Base-by-base conservation (phyloP, 2,113 vertebrate species). In the Seriola quinqueradiata region DNA sequence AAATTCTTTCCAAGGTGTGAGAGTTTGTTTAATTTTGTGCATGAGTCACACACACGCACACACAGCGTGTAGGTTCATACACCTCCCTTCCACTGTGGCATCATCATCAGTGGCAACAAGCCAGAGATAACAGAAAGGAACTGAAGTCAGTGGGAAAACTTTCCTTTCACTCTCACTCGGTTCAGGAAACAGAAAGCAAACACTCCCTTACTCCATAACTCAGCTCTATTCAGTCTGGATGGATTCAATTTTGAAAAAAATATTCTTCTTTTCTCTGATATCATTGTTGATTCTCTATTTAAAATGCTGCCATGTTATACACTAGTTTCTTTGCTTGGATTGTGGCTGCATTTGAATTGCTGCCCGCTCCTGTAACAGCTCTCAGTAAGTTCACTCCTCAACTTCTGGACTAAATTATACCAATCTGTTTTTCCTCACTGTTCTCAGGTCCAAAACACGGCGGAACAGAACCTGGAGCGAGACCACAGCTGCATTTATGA, bases 51-150 rank as follows among this genome's bases (percentile, higher is more conserved):
- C 48, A 16, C 54, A 55, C 54, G 25, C 54, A 40, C 60, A 65
- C 25, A 57, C 23, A 66, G 57, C 42, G 66, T 54, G 79, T 75
- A 54, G 70, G 84, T 60, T 65, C 32, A 64, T 34, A 70, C 83
- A 60, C 72, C 34, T 46, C 50, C 34, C 17, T 77, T 79, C 65
- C 63, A 58, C 72, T 16, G 59, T 66, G 64, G 64, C 85, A 77
- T 89, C 91, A 87, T 82, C 87, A 76, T 46, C 58, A 54, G 68
- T 83, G 84, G 86, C 84, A 64, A 19, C 66, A 25, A 38, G 77
- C 86, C 92, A 92, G 68, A 73, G 71, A 90, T 69, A 78, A 75
- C 54, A 88, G 48, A 70, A 54, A 81, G 70, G 63, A 74, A 82
- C 65, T 83, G 38, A 83, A 66, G 14, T 76, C 44, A 32, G 9